Base-by-base conservation (phyloP, 2,888 invertebrate genomes). In the Mesorhabditis spiculigera region DNA sequence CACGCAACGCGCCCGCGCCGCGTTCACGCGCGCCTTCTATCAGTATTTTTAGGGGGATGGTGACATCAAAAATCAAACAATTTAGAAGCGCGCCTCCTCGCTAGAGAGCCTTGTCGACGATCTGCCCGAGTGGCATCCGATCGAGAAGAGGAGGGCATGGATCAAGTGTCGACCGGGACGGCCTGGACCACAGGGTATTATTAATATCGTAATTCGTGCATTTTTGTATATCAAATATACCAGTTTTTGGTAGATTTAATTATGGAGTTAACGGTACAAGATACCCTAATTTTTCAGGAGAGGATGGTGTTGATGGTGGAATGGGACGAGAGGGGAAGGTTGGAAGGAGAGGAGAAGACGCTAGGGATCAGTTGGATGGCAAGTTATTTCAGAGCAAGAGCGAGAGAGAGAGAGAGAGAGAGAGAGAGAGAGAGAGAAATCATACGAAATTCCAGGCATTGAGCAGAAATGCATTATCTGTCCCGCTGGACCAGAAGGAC, bases 391-490 rank as follows among this genome's bases (percentile, higher is more conserved):
- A 28, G 28, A 28, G 28, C n/a, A n/a, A 28, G 28, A 28, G 28
- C n/a, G n/a, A n/a, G 28, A 28, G 28, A 28, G 28, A 28, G 28
- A 28, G 28, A 28, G 28, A 28, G 28, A 28, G 28, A 28, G 28
- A 28, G 28, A 28, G 28, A 28, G 28, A 28, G 28, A 28, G 28
- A 28, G 28, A 28, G 28, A 28, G 28, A 28, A 28, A 28, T 28
- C 28, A 28, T 28, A 28, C 28, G 28, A 28, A 10, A 50, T 50
- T 50, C 3, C n/a, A 50, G 58, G 58, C 10, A 78, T 81, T 63
- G 81, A 82, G 63, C 73, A 78, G 50, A 80, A 82, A 68, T 84
- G 84, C 65, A 78, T 84, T 16, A 73, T 81, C 5, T 80, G 80
- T 66, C 80, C 80, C 10, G 75, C 74, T 42, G 80, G 80, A 41